These are phyloP conservation scores for Tribolium castaneum DNA, from an alignment of 1,140 invertebrate species.

Conservation along the genomic window DNA sequence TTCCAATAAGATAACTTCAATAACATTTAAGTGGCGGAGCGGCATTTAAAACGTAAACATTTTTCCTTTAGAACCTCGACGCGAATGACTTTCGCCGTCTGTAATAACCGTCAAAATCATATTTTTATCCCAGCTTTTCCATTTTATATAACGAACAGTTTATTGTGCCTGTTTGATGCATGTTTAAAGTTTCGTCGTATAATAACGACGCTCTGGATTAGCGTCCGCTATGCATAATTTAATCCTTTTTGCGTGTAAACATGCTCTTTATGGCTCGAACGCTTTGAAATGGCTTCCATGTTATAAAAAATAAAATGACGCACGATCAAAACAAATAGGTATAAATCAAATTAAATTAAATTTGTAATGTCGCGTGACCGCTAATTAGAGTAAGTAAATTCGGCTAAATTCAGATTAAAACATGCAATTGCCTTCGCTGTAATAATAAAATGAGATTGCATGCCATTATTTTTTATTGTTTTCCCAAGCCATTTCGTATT, in stretches of 20 bases:
- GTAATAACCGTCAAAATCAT: constrained; percentile 2
- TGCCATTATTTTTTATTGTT: not conserved
- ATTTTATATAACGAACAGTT: constrained; percentile 16
- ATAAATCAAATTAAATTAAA: not conserved
- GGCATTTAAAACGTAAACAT: not conserved
- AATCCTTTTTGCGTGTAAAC: constrained; percentile 27
- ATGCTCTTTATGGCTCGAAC: constrained; percentile 17
- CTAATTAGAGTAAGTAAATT: not conserved
- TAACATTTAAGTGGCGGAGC: not conserved
- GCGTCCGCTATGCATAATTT: constrained; percentile 9
- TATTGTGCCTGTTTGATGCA: constrained; percentile 21
- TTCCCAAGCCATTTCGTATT: not conserved
- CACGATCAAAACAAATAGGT: not conserved
- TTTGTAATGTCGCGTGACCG: not conserved
- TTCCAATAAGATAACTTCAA: not conserved
- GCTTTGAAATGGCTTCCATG: not conserved
- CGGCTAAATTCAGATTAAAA: not conserved
- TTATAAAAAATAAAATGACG: not conserved
- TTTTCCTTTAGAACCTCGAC: not conserved
- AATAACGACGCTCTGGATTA: constrained; percentile 16
- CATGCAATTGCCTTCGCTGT: not conserved
- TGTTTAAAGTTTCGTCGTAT: constrained; percentile 13
- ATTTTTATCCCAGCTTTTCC: constrained; percentile 13
- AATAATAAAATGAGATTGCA: not conserved
- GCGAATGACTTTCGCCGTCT: not conserved